A percentile compares a stretch with the other conserved stretches of the same genome.
phyloP scores from a whole-genome alignment of 1,140 invertebrate species.

The Littorina saxatilis region DNA sequence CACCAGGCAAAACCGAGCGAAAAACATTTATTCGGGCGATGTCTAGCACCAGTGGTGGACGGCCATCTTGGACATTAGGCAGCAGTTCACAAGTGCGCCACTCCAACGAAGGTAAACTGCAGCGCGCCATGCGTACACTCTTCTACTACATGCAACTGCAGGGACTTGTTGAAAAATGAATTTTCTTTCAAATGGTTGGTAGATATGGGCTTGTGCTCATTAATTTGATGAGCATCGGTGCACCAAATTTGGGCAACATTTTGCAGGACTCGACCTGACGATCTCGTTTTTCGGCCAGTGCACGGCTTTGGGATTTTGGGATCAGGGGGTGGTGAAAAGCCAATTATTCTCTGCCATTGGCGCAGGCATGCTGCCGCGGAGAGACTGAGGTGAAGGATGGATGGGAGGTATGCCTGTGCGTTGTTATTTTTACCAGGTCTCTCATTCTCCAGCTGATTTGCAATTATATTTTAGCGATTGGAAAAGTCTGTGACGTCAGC shows the following conservation, averaged over 20 bases:
- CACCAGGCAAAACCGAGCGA: constrained; percentile 32
- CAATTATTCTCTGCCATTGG: constrained; percentile 21
- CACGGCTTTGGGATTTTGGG: constrained; percentile 26
- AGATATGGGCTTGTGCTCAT: no score
- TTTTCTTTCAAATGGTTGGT: no score
- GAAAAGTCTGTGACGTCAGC: constrained; percentile 23
- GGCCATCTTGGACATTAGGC: constrained; percentile 65
- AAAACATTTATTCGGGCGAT: constrained; percentile 39
- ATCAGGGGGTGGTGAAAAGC: constrained; percentile 23
- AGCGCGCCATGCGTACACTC: neutral
- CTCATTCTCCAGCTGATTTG: neutral
- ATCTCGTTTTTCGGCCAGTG: constrained; percentile 18
- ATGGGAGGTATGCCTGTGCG: neutral
- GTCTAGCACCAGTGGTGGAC: constrained; percentile 57
- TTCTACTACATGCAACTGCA: neutral
- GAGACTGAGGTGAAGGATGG: neutral
- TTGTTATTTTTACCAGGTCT: neutral
- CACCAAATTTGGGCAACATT: constrained; percentile 35
- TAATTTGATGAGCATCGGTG: neutral
- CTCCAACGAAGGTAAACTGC: constrained; percentile 51
- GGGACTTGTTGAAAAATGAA: no score
- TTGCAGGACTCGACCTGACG: constrained; percentile 19
- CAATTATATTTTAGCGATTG: neutral
- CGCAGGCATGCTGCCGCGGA: constrained; percentile 9
- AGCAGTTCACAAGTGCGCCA: constrained; percentile 54